phyloP scores from a whole-genome alignment of 2,113 vertebrate genomes.

The Aegotheles bennettii region DNA sequence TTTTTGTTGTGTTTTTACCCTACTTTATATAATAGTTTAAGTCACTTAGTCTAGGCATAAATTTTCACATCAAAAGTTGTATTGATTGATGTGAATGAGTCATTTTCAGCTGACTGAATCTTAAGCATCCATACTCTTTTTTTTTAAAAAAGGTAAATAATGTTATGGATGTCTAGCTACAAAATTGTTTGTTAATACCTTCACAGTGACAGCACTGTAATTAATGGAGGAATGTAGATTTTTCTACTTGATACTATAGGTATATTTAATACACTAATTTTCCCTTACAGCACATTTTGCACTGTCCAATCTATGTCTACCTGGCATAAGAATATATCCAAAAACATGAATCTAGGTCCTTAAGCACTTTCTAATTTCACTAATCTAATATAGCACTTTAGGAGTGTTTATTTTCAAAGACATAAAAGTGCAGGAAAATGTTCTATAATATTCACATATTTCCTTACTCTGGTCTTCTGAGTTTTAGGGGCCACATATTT shows the following conservation, averaged over 20 bases:
- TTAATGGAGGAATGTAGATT: neutral
- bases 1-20: neutral
- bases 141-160: neutral
- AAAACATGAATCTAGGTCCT: neutral
- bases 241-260: neutral
- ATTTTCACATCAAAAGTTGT: neutral
- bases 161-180: neutral
- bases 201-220: neutral
- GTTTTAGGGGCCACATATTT: neutral
- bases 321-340: neutral
- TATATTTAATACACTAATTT: neutral
- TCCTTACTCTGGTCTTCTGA: neutral
- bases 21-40: neutral
- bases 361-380: neutral
- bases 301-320: neutral
- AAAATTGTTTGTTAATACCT: conserved; percentile 9
- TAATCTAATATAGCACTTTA: neutral
- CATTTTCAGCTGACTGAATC: conserved; percentile 25
- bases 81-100: neutral
- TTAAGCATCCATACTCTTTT: neutral
- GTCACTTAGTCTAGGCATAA: neutral
- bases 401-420: neutral
- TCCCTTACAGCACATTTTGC: neutral
- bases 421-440: neutral
- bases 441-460: neutral